phyloP scores from a whole-genome alignment of 2,888 invertebrate species.

The Heteromurus nitidus region DNA sequence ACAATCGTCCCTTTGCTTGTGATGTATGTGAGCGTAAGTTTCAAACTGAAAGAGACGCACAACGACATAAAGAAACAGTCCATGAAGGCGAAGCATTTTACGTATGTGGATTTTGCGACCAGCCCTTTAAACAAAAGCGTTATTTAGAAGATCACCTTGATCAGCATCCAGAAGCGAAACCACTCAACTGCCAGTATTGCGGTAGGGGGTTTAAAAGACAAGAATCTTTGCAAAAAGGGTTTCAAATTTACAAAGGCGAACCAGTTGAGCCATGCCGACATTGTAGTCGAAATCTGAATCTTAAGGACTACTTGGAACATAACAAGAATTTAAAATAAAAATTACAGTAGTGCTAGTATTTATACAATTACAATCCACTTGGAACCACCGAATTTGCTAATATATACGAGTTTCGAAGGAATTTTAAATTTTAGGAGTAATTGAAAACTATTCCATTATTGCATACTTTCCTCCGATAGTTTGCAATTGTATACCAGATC shows the following conservation, averaged over 20 bases:
- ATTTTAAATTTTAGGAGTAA: too few species aligned
- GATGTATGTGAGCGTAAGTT: slow-evolving; percentile 22
- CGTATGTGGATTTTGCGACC: slow-evolving; percentile 55
- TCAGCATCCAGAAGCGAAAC: slow-evolving; percentile 54
- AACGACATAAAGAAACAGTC: background rate
- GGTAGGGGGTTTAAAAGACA: slow-evolving; percentile 40
- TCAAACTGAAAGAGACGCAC: slow-evolving; percentile 13
- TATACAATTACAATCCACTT: background rate
- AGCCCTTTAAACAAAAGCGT: slow-evolving; percentile 44
- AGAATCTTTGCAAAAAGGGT: slow-evolving; percentile 52
- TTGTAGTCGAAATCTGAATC: slow-evolving; percentile 44
- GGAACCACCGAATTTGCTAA: background rate
- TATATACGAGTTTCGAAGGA: too few species aligned
- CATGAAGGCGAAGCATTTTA: slow-evolving; percentile 10
- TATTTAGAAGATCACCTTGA: slow-evolving; percentile 62
- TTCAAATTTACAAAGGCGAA: slow-evolving; percentile 61
- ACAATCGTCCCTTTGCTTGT: slow-evolving; percentile 20
- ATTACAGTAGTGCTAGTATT: background rate
- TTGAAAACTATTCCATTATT: too few species aligned
- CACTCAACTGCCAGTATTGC: slow-evolving; percentile 58
- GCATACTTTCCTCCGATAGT: too few species aligned
- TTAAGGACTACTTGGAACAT: slow-evolving; percentile 59
- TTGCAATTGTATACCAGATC: too few species aligned
- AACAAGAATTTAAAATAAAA: slow-evolving; percentile 30
- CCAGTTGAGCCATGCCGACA: slow-evolving; percentile 49